phyloP scores from a whole-genome alignment of 2,797 vertebrate genomes.

The Propithecus deckenii region DNA sequence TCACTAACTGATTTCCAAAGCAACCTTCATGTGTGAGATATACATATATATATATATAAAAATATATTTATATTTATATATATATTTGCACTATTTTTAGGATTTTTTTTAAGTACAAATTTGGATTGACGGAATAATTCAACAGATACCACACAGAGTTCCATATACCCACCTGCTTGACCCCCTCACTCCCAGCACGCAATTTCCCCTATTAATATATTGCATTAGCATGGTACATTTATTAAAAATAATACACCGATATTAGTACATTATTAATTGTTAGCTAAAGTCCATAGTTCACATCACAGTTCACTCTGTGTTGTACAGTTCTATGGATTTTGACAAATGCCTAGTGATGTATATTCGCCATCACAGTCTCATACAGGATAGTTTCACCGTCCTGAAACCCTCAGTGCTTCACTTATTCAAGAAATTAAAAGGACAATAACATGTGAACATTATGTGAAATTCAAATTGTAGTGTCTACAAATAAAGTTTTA shows the following conservation, averaged over 20 bases:
- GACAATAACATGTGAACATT: neutral
- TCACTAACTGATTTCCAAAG: neutral
- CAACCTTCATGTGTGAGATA: neutral
- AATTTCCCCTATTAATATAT: neutral
- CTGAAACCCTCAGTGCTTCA: neutral
- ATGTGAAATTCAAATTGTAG: neutral
- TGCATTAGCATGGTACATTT: neutral
- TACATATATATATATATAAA: neutral
- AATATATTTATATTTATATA: neutral
- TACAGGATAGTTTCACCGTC: neutral
- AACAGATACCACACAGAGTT: neutral
- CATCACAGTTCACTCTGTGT: neutral
- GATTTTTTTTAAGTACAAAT: neutral
- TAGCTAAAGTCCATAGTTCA: neutral
- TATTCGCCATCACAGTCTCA: neutral
- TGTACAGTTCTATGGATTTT: neutral
- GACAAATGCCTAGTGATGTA: neutral
- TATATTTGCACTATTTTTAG: neutral
- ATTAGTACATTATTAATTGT: neutral
- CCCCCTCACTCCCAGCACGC: neutral
- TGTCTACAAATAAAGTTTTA: neutral
- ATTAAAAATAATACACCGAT: neutral
- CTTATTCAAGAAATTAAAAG: slow-evolving; percentile 22
- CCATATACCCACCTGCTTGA: neutral
- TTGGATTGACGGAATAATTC: neutral